phyloP scores from a whole-genome alignment of 2,888 invertebrate genomes.

The Phrixothrix hirtus region DNA sequence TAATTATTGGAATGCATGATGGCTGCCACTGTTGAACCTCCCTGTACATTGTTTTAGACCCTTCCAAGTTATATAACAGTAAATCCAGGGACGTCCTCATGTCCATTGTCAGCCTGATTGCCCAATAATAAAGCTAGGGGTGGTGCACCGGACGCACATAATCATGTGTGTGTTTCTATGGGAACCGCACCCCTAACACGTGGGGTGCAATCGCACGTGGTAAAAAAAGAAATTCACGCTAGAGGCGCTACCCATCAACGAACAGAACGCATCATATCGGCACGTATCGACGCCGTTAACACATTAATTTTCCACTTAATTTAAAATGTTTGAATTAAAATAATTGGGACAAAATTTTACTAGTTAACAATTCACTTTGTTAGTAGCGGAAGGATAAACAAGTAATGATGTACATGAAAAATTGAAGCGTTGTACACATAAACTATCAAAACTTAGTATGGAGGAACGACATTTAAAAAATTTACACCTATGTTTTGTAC shows the following conservation, averaged over 20 bases:
- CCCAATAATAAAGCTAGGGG: constrained; percentile 47
- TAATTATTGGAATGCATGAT: constrained; percentile 35
- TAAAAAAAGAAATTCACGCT: constrained; percentile 32
- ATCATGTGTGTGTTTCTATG: constrained; percentile 46
- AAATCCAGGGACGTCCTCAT: constrained; percentile 42
- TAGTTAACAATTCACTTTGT: no score
- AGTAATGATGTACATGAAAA: no score
- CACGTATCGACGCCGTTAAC: constrained; percentile 30
- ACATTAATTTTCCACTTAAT: no score
- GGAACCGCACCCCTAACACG: constrained; percentile 45
- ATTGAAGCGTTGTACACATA: no score
- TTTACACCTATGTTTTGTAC: no score
- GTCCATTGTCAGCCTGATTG: constrained; percentile 41
- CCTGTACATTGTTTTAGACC: constrained; percentile 48
- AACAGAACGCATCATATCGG: constrained; percentile 29
- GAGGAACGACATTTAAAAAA: no score
- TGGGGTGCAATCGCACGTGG: constrained; percentile 40
- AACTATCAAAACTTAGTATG: no score
- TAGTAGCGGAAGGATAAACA: no score
- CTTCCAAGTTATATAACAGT: constrained; percentile 35
- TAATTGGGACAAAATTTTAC: no score
- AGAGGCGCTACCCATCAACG: constrained; percentile 34
- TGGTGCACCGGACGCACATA: constrained; percentile 47
- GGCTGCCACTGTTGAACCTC: constrained; percentile 43
- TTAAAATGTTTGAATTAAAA: no score